A percentile compares a stretch with the other conserved stretches of the same genome.
phyloP scores from a whole-genome alignment of 2,797 vertebrate species.

The Arnoldichthys spilopterus region DNA sequence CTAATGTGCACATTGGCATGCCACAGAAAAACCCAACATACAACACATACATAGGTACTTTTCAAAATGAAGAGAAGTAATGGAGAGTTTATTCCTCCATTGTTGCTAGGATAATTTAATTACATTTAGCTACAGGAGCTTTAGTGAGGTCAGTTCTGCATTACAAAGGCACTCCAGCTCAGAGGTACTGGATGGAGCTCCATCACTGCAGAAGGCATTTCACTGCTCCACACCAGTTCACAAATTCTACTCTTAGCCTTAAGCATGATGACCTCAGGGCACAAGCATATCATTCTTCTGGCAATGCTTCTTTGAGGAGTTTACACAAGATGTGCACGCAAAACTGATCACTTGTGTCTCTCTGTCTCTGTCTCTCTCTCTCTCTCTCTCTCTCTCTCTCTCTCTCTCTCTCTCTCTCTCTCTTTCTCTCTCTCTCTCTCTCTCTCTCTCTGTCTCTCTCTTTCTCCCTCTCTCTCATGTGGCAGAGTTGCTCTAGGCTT shows the following conservation, averaged over 20 bases:
- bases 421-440: neutral
- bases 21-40: constrained; percentile 30
- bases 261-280: neutral
- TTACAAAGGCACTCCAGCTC: neutral
- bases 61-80: neutral
- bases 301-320: neutral
- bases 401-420: too few relatives aligned
- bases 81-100: too few relatives aligned
- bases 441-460: neutral
- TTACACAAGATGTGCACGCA: too few relatives aligned
- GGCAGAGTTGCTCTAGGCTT: neutral
- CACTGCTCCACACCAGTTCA: too few relatives aligned
- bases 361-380: too few relatives aligned
- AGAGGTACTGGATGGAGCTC: neutral
- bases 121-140: neutral
- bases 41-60: neutral
- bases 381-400: neutral
- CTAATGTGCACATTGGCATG: constrained; percentile 35
- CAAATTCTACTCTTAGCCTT: too few relatives aligned
- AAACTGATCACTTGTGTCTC: too few relatives aligned
- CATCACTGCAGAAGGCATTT: too few relatives aligned
- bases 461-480: neutral
- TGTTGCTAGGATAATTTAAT: neutral
- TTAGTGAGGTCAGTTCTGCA: neutral
- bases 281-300: neutral